Base-by-base conservation (phyloP, 2,888 invertebrate species). In the Nymphalis c-album region DNA sequence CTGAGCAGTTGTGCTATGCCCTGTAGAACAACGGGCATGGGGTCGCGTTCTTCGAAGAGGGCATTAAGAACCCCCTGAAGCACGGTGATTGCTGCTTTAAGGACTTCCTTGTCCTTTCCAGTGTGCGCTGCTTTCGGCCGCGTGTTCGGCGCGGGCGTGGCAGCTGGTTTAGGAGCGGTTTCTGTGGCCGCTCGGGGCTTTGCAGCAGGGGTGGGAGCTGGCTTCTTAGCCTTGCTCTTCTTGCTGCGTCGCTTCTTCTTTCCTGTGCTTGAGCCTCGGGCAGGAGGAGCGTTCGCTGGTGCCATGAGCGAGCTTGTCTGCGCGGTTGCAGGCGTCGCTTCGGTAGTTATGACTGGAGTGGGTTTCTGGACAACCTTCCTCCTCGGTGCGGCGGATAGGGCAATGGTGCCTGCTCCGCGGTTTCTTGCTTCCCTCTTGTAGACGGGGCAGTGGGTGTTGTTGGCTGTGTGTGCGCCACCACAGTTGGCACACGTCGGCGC, bases 401-500 rank as follows among this genome's bases (percentile, higher is more conserved):
- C 35, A 1, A 10, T 40, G 7, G 47, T 47, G 47, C 47, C 47
- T 0, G 47, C 47, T n/a, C 47, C 6, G 16, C n/a, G 16, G 47
- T 47, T 10, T n/a, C 16, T 16, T 1, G 47, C 47, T 17, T 47
- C 47, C n/a, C n/a, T 1, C 0, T n/a, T 16, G n/a, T n/a, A 47
- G n/a, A 47, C n/a, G 3, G n/a, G 47, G 47, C 47, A 47, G n/a
- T 16, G 6, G 7, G 47, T n/a, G 50, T 67, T 40, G 59, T 68
- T 67, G 0, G 71, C 65, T 10, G 69, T 31, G 60, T 71, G 70
- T 1, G 67, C 22, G 18, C 70, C 66, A 0, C 58, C 63, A 40
- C 72, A 71, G 65, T 71, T 69, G 0, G 65, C 65, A 51, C 70
- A 70, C 1, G 72, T 71, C 22, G 74, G 55, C 0, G 72, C 67